These are phyloP conservation scores for Drosophila nigrodunni DNA, from an alignment of 1,140 invertebrate species.

Conservation along the genomic window DNA sequence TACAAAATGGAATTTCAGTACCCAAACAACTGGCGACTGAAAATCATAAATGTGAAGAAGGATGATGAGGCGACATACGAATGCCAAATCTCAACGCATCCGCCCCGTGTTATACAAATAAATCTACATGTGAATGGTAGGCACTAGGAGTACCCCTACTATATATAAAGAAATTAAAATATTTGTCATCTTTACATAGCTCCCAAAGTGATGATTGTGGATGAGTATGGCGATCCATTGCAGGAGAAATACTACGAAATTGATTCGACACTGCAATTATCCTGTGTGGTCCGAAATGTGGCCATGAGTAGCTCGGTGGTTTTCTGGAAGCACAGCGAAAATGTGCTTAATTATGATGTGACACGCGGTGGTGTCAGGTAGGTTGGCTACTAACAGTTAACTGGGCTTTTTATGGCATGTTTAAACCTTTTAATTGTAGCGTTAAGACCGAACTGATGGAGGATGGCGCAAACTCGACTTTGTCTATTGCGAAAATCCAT, in stretches of 20 bases:
- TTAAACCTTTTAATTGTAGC: slow-evolving; percentile 80
- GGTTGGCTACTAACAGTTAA: slow-evolving; percentile 16
- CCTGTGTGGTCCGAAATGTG: slow-evolving; percentile 90
- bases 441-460: slow-evolving; percentile 91
- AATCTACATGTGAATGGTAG: slow-evolving; percentile 90
- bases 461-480: slow-evolving; percentile 90
- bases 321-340: slow-evolving; percentile 89
- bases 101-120: slow-evolving; percentile 89
- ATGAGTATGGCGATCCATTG: slow-evolving; percentile 88
- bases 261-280: slow-evolving; percentile 90
- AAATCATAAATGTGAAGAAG: slow-evolving; percentile 89
- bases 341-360: slow-evolving; percentile 90
- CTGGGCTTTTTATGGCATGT: too few species aligned
- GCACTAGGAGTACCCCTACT: neutral
- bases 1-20: slow-evolving; percentile 91
- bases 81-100: slow-evolving; percentile 92
- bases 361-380: slow-evolving; percentile 91
- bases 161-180: neutral
- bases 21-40: slow-evolving; percentile 91
- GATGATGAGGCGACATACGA: slow-evolving; percentile 90
- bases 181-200: slow-evolving; percentile 84
- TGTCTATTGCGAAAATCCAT: slow-evolving; percentile 90
- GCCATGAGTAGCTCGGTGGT: slow-evolving; percentile 88
- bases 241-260: slow-evolving; percentile 91
- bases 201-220: slow-evolving; percentile 90